Evolutionary conservation across 2,113 vertebrate genomes (phyloP), one percentile per base, ranked within the genome.

Genomic region (Takifugu flavidus): DNA sequence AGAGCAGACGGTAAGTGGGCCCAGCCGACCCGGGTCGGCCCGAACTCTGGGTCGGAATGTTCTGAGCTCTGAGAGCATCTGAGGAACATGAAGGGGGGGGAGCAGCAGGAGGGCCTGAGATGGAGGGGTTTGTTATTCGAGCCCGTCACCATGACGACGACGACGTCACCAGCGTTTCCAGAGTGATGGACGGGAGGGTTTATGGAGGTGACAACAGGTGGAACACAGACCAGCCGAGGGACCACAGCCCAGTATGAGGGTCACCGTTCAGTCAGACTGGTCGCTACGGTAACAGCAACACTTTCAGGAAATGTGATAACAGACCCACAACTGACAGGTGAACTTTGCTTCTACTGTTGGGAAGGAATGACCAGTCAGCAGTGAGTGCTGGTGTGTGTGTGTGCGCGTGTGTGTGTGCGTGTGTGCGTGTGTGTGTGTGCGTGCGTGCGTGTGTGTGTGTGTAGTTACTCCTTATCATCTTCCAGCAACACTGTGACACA

Each of bases 401-500:
- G 42, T 43, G 42, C 1, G 42, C 1, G 42, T 43, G 42, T 43
- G 42, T 52, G 10, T 1, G 31, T 39, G 34, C 7, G 34, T 39
- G 34, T 39, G 34, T 39, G 34, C 7, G 34, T 10, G 34, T 39
- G 34, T 39, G 34, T 39, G 34, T 39, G 34, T 39, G 34, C 8
- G n/a, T n/a, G 31, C 1, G 4, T 34, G 31, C 8, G 31, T 34
- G 20, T 20, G 20, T 20, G 20, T 20, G 20, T 20, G 29, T 15
- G 0, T 62, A 78, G 70, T 39, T 31, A 75, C 82, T 14, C 55
- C 62, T 57, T 85, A 84, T 88, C 68, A 50, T 73, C 84, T 91
- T 89, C 83, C 89, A 88, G 79, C 83, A 89, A 82, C 67, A 75
- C 77, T 64, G 72, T 89, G 87, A 91, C 88, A 89, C 87, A 89